Evolutionary conservation across 2,113 vertebrate species (phyloP), one percentile per base, ranked within the genome.

Genomic region (Heterotis niloticus): DNA sequence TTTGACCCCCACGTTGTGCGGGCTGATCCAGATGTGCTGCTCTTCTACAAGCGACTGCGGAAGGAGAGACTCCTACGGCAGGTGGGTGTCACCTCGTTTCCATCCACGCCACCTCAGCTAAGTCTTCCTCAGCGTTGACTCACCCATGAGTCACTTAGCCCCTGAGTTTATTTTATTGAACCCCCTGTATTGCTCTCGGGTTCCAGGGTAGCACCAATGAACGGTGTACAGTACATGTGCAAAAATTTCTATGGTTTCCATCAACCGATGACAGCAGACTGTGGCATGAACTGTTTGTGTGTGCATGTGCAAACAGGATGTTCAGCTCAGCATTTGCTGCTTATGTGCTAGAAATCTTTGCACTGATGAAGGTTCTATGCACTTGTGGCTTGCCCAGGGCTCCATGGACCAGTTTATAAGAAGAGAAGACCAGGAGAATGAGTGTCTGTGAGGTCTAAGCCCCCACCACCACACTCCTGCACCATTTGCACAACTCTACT

Each of bases 1-100:
- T 99, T 99, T 83, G 91, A 98, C 83, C 94, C 95, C 0, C 86
- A 70, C 1, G 95, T 94, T 57, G 96, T 99, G 78, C 92, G 90
- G 81, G 96, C 96, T 18, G 92, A 98, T 83, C 89, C 93, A 5
- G 92, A 91, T 0, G 96, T 97, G 64, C 87, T 99, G 5, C 83
- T 86, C 10, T 99, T 96, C 87, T 99, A 98, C 29, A 91, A 86
- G 52, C 90, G 87, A 34, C 89, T 98, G 83, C 90, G 83, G 84
- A 92, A 80, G 73, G 90, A 90, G 80, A 77, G 88, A 77, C 81
- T 91, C 4, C 88, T 94, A 5, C 73, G 87, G 82, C 92, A 93
- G 92, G 95, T 94, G 81, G 85, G 85, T 79, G 23, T n/a, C 52
- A 52, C 56, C 52, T 24, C 23, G 11, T 12, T n/a, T 66, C 20